phyloP scores from a whole-genome alignment of 2,797 vertebrate species.

The Urosaurus nigricauda region DNA sequence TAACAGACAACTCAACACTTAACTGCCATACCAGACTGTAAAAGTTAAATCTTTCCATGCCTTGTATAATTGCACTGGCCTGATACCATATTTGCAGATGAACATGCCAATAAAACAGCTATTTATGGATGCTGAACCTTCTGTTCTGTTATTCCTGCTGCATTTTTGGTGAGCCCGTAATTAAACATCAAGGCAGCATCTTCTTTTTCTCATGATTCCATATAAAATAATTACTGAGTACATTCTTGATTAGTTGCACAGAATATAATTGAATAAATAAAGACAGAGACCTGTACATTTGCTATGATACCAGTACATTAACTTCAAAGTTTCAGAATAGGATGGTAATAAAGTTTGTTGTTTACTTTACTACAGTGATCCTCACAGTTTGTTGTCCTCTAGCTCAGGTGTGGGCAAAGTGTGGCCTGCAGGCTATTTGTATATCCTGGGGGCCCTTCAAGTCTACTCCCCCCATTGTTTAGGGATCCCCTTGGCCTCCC shows the following conservation, averaged over 20 bases:
- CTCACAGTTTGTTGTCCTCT: no score
- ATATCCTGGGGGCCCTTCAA: no score
- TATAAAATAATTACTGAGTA: slow-evolving; percentile 30
- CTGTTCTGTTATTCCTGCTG: slow-evolving; percentile 32
- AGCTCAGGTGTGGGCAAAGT: no score
- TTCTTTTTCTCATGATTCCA: slow-evolving; percentile 19
- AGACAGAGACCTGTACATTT: neutral
- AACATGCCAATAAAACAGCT: slow-evolving; percentile 39
- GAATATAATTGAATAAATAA: slow-evolving; percentile 27
- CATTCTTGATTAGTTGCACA: slow-evolving; percentile 25
- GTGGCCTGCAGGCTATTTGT: no score
- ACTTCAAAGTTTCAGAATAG: neutral
- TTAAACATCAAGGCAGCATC: slow-evolving; percentile 12
- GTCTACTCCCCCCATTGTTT: no score
- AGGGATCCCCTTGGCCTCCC: no score
- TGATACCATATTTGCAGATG: slow-evolving; percentile 43
- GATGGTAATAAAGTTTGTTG: no score
- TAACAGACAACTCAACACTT: slow-evolving; percentile 25
- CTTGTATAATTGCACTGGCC: slow-evolving; percentile 40
- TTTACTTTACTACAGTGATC: neutral
- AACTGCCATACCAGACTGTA: slow-evolving; percentile 26
- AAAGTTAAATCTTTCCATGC: slow-evolving; percentile 36
- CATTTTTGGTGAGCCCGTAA: slow-evolving; percentile 22
- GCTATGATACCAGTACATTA: neutral
- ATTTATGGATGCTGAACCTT: slow-evolving; percentile 35